Base-by-base conservation (phyloP, 2,113 vertebrate genomes). In the Platichthys stellatus region DNA sequence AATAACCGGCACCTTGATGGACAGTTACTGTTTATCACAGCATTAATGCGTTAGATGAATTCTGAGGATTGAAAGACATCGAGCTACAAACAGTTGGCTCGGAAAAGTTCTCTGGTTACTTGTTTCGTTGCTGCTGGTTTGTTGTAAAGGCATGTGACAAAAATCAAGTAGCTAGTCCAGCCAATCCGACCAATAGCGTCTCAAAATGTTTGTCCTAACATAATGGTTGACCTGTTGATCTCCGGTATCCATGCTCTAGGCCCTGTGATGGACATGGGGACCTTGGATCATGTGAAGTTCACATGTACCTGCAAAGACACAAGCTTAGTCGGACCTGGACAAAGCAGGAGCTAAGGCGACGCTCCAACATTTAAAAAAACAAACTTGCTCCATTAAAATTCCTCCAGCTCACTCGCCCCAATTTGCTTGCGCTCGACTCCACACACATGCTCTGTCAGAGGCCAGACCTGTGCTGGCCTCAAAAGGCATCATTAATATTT, bases 401-500 rank as follows among this genome's bases (percentile, higher is more conserved):
- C 57, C 24, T 58, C 57, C 57, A 4, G 24, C 24, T 58, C 24
- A 15, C 24, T 1, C 24, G 17, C 14, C 23, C 47, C 47, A 15
- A 15, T 51, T 18, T 15, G 24, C 24, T 58, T 11, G 10, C 23
- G 21, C 23, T 57, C 23, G 21, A 21, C 10, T 57, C 56, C 56
- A 57, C 11, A 24, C 21, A 23, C 56, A 24, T 24, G 56, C 56
- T 57, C 23, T 58, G 38, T 72, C 28, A 57, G 17, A 10, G 28
- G 35, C n/a, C 53, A 67, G 64, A 60, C 31, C 59, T 17, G n/a
- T 49, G 24, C 28, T 71, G 63, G 59, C 57, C 72, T 65, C 47
- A 63, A 79, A 76, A 57, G 23, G 26, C 31, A 56, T 82, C 63
- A 78, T 81, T 56, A 80, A 85, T 79, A 73, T 78, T 79, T 80